These are phyloP conservation scores for Halictus rubicundus DNA, from an alignment of 1,140 invertebrate species.

Conservation along the genomic window DNA sequence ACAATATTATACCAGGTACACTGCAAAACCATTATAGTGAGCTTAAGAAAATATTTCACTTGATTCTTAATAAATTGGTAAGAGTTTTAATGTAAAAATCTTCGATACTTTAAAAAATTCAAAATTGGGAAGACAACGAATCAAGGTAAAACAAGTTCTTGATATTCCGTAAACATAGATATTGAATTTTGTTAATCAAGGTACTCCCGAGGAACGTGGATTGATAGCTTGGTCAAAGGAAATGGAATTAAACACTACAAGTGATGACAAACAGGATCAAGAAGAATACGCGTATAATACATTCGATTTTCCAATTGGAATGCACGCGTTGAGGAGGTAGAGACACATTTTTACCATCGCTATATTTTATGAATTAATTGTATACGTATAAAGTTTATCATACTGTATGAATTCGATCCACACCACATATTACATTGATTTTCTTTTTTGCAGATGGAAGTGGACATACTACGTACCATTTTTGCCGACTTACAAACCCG, in stretches of 20 bases:
- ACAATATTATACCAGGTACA: constrained; percentile 93
- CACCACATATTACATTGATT: background rate
- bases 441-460: constrained; percentile 81
- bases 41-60: too few relatives aligned
- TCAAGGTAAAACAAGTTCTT: too few relatives aligned
- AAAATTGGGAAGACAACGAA: too few relatives aligned
- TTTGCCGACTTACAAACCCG: constrained; percentile 84
- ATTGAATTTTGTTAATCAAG: constrained; percentile 72
- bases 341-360: background rate
- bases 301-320: constrained; percentile 88
- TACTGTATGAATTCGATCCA: background rate
- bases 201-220: constrained; percentile 86
- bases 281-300: constrained; percentile 79
- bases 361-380: background rate
- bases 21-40: background rate
- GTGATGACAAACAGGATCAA: constrained; percentile 74
- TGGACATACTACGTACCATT: constrained; percentile 86
- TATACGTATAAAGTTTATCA: too few relatives aligned
- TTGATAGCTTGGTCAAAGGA: constrained; percentile 86
- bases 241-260: constrained; percentile 82
- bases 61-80: too few relatives aligned
- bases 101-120: too few relatives aligned
- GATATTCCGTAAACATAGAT: too few relatives aligned
- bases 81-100: too few relatives aligned
- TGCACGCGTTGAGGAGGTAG: constrained; percentile 83